These are phyloP conservation scores for Platycnemis pennipes DNA, from an alignment of 2,888 invertebrate genomes.

Conservation along the genomic window DNA sequence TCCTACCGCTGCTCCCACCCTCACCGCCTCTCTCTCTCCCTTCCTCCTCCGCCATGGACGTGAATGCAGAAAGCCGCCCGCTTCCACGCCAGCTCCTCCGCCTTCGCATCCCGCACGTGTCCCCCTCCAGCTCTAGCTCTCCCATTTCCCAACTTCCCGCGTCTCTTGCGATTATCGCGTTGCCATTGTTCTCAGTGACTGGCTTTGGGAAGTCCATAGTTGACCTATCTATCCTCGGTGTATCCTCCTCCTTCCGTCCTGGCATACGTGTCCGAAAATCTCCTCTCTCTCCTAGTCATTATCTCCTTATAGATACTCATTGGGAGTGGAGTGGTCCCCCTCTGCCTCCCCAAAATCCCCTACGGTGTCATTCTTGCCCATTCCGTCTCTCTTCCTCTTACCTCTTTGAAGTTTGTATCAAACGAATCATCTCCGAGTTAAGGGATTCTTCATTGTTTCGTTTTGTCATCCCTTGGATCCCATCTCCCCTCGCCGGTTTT, in stretches of 20 bases:
- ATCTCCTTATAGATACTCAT: no score
- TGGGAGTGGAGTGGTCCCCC: neutral
- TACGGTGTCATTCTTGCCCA: neutral
- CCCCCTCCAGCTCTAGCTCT: neutral
- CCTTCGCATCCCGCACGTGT: neutral
- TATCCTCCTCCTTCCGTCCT: neutral
- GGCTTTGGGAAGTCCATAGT: slow-evolving; percentile 37
- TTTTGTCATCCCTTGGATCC: neutral
- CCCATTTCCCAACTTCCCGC: neutral
- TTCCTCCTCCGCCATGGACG: neutral
- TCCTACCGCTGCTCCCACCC: neutral
- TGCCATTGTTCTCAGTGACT: slow-evolving; percentile 54
- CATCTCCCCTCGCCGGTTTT: neutral
- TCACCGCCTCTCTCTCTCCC: neutral
- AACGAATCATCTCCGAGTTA: slow-evolving; percentile 10
- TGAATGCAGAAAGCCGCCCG: neutral
- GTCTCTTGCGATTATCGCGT: slow-evolving; percentile 27
- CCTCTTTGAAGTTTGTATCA: slow-evolving; percentile 25
- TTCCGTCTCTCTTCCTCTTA: no score
- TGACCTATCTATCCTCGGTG: neutral
- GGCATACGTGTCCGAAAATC: neutral
- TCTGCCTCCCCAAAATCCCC: neutral
- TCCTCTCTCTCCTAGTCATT: slow-evolving; percentile 43
- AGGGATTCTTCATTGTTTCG: neutral
- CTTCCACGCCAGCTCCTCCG: neutral